A percentile compares a stretch with the other conserved stretches of the same genome.
These are phyloP conservation scores for Delichon dasypus DNA, from an alignment of 2,797 vertebrate genomes.

Conservation along the genomic window DNA sequence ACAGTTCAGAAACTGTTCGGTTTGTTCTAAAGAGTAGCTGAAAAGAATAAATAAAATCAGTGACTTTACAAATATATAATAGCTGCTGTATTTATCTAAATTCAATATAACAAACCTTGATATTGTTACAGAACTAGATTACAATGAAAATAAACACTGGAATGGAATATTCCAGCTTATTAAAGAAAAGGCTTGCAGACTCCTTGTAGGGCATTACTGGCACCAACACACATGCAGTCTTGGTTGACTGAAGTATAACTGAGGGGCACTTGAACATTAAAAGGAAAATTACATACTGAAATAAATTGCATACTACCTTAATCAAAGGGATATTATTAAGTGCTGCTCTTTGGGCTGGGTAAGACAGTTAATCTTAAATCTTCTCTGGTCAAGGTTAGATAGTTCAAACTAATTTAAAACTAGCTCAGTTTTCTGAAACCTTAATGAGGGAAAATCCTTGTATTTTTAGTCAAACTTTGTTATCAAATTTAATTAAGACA, in stretches of 20 bases:
- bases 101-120: background rate
- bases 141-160: background rate
- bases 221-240: background rate
- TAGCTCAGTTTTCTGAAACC: background rate
- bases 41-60: slow-evolving; percentile 21
- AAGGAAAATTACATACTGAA: background rate
- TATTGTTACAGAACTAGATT: background rate
- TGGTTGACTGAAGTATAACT: background rate
- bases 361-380: background rate
- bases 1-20: slow-evolving; percentile 87
- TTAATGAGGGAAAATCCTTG: background rate
- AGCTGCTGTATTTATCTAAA: background rate
- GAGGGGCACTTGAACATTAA: background rate
- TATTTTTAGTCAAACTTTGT: background rate
- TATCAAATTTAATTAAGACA: background rate
- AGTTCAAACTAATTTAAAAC: background rate
- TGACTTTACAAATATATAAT: background rate
- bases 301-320: background rate
- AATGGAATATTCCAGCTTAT: background rate
- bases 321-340: background rate
- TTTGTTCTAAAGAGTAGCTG: slow-evolving; percentile 90
- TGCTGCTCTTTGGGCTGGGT: background rate
- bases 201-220: background rate
- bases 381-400: background rate
- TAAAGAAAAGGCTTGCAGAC: background rate